Base-by-base conservation (phyloP, 2,797 vertebrate species). In the Buphagus erythrorhynchus region DNA sequence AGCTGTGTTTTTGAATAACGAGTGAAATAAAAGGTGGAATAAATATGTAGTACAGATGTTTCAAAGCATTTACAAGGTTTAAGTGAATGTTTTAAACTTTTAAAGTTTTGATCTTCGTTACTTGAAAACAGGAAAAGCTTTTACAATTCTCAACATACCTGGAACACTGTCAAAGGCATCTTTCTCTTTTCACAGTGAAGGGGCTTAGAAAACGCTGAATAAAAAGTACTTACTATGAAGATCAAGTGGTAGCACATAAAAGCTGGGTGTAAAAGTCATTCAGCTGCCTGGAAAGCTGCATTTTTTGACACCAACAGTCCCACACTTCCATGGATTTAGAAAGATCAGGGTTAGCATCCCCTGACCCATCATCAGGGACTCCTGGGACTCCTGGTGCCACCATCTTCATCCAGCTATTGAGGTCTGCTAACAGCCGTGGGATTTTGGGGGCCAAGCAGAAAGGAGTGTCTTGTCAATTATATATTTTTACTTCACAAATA, bases 391-490 rank as follows among this genome's bases (percentile, higher is more conserved):
- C 45, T 52, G 22, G 8, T 83, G 22, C n/a, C 68, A 36, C 11
- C 26, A n/a, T 26, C 35, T 54, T 54, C 51, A 45, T n/a, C 35
- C 55, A 76, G 20, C 26, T 61, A 2, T 10, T 36, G 54, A 69
- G 28, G 31, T 38, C 43, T 19, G 16, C 43, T 51, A 74, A 65
- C 0, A 3, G 13, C 28, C 45, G 20, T 36, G 0, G 1, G 21
- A 33, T 22, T 90, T 73, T 5, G 38, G 5, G 29, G 3, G 0
- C 38, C 24, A 16, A 25, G 10, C 21, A 10, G 5, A 17, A 67
- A 63, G 26, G 40, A 38, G 7, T 12, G 9, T 42, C 51, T 58
- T 6, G 2, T 1, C 1, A 6, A 21, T 0, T 1, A 16, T 0
- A 5, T 19, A 28, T 19, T 69, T 62, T 90, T 67, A 48, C 16